phyloP scores from a whole-genome alignment of 2,113 vertebrate species.

The Eptesicus fuscus region DNA sequence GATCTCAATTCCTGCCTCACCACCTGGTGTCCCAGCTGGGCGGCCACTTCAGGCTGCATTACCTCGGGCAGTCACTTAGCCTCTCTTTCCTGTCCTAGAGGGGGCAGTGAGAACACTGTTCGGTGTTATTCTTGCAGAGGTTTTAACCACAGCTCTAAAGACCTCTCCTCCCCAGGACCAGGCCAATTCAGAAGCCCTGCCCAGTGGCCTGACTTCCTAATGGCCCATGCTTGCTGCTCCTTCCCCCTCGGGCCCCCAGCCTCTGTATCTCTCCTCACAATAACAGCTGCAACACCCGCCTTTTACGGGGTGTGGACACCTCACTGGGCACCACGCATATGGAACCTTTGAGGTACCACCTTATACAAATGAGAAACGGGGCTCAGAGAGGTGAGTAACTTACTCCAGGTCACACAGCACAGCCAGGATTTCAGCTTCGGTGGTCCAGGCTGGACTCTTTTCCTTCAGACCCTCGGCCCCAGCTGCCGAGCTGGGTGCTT shows the following conservation, averaged over 20 bases:
- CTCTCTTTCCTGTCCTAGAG: background rate
- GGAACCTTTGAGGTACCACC: background rate
- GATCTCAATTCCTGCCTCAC: background rate
- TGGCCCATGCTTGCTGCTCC: background rate
- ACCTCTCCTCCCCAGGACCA: background rate
- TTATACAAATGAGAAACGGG: background rate
- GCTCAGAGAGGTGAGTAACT: background rate
- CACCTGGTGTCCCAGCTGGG: background rate
- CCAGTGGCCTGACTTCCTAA: background rate
- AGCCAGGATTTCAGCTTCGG: background rate
- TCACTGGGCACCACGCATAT: background rate
- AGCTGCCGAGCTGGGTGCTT: background rate
- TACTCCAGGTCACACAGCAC: background rate
- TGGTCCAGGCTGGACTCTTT: background rate
- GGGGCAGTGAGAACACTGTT: background rate
- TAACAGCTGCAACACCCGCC: background rate
- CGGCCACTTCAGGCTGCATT: background rate
- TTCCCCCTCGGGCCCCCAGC: fast-evolving
- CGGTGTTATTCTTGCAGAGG: background rate
- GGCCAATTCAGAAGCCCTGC: background rate
- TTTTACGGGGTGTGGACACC: fast-evolving
- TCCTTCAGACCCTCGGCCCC: background rate
- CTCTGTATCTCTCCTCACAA: background rate
- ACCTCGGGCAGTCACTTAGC: background rate
- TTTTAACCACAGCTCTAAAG: background rate